Evolutionary conservation across 2,113 vertebrate genomes (phyloP).

Genomic region (Alaudala cheleensis): DNA sequence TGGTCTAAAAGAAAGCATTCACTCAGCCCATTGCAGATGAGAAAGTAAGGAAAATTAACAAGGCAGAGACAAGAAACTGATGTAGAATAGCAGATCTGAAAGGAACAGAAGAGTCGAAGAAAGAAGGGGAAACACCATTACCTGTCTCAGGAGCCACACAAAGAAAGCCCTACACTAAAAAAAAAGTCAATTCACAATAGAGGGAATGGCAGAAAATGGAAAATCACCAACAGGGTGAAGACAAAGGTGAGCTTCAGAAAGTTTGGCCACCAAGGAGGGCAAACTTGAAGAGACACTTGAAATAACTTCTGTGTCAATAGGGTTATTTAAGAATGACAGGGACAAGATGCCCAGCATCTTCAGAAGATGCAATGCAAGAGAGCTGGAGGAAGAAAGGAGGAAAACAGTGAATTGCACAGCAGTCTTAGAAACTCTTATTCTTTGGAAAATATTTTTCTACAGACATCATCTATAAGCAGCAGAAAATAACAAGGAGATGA

Average conservation of each 20-base stretch:
- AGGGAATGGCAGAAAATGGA: background rate
- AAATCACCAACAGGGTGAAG: background rate
- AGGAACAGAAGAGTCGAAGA: background rate
- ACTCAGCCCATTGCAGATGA: background rate
- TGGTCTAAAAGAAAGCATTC: background rate
- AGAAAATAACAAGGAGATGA: background rate
- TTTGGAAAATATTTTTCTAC: background rate
- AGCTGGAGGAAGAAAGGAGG: background rate
- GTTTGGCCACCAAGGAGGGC: background rate
- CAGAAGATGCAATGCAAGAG: background rate
- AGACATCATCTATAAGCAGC: background rate
- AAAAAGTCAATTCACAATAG: background rate
- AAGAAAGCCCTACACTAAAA: background rate
- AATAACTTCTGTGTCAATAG: background rate
- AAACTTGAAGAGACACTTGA: background rate
- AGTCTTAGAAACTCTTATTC: background rate
- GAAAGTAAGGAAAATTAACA: background rate
- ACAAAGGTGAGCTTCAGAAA: background rate
- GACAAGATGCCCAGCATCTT: background rate
- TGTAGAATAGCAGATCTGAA: background rate
- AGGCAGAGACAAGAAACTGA: background rate
- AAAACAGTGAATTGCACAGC: background rate
- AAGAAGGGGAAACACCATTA: background rate
- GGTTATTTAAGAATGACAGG: background rate
- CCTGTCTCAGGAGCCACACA: background rate